Conservation (phyloP, 2,888 invertebrate genomes). For the Ophion ventricosus region DNA sequence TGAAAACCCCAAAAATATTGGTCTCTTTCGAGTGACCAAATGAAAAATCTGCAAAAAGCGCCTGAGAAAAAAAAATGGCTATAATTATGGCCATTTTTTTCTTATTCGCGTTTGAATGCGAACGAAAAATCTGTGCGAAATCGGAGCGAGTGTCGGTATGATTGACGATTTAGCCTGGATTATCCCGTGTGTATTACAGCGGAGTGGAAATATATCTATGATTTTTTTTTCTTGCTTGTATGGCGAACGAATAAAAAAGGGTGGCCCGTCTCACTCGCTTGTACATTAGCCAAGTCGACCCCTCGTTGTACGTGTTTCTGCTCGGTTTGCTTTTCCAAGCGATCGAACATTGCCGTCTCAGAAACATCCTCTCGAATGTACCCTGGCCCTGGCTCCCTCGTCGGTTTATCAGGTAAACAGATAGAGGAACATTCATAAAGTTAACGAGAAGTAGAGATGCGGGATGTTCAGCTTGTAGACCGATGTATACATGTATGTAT, state of each 20-base stretch:
- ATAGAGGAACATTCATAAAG: slow-evolving; percentile 79
- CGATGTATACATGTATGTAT: not conserved
- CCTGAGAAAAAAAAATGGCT: not conserved
- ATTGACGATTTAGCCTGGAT: not conserved
- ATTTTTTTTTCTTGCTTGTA: slow-evolving; percentile 20
- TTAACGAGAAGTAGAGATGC: slow-evolving; percentile 73
- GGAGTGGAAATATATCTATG: slow-evolving; percentile 20
- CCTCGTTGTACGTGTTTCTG: slow-evolving; percentile 72
- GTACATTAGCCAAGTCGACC: slow-evolving; percentile 74
- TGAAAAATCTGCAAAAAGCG: not conserved
- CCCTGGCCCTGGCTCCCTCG: slow-evolving; percentile 43
- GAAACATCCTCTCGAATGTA: slow-evolving; percentile 53
- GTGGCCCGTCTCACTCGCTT: slow-evolving; percentile 52
- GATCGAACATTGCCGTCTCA: slow-evolving; percentile 77
- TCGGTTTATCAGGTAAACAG: slow-evolving; percentile 79
- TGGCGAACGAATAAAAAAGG: slow-evolving; percentile 47
- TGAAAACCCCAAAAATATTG: no score
- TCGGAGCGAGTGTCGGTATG: not conserved
- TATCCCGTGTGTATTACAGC: slow-evolving; percentile 3
- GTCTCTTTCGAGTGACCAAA: not conserved
- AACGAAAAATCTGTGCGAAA: not conserved
- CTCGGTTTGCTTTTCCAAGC: slow-evolving; percentile 78
- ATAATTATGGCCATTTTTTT: no score
- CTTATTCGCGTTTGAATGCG: no score
- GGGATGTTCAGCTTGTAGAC: slow-evolving; percentile 25